Evolutionary conservation across 2,113 vertebrate species (phyloP).

Genomic region (Tiliqua scincoides): DNA sequence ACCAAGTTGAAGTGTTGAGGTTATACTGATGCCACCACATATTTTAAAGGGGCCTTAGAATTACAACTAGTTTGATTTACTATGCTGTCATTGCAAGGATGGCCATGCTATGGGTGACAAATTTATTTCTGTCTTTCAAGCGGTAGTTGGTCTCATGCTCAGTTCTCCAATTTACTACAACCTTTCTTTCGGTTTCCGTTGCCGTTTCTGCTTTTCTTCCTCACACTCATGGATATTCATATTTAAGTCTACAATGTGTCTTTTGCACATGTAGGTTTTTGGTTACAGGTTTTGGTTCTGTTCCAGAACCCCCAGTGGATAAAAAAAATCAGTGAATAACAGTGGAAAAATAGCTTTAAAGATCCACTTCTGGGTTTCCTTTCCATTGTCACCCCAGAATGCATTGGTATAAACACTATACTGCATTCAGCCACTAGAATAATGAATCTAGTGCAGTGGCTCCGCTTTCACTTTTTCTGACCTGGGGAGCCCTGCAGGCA

Average conservation of each 20-base stretch:
- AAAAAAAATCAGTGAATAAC: no score
- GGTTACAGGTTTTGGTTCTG: no score
- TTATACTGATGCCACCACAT: background rate
- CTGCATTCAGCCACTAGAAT: no score
- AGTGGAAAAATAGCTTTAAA: no score
- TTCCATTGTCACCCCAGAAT: no score
- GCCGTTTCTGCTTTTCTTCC: background rate
- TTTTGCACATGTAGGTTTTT: no score
- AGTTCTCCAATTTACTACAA: background rate
- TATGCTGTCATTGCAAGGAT: background rate
- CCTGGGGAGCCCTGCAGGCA: no score
- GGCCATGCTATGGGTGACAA: background rate
- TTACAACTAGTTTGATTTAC: background rate
- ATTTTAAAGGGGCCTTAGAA: conserved; percentile 2
- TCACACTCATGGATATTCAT: background rate
- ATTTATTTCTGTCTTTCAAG: background rate
- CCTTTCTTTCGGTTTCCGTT: background rate
- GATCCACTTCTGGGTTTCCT: no score
- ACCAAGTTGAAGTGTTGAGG: background rate
- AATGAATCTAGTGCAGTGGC: no score
- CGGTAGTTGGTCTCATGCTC: background rate
- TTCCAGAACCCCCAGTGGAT: no score
- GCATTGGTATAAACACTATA: no score
- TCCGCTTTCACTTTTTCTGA: no score
- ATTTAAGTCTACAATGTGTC: background rate